A percentile compares a stretch with the other conserved stretches of the same genome.
Conservation (phyloP, 64 coral and sea anemone genomes). For the Actinia equina region DNA sequence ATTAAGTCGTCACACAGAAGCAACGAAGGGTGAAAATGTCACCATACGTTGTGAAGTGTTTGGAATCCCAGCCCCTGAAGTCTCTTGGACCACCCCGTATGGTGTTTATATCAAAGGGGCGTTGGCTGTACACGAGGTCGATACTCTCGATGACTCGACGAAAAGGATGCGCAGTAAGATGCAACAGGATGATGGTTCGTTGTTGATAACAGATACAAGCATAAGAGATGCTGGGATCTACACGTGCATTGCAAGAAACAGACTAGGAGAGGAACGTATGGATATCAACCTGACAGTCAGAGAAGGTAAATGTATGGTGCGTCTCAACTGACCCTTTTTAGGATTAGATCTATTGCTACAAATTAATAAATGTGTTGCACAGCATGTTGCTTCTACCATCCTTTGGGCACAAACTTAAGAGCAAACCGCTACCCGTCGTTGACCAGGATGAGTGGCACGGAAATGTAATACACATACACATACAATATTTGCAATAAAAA, state of each 20-base stretch:
- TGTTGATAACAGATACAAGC: slow-evolving; percentile 43
- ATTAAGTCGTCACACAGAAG: background rate
- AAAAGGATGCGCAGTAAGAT: background rate
- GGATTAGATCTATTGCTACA: too few species aligned
- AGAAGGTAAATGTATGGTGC: slow-evolving; percentile 34
- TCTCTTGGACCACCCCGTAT: slow-evolving; percentile 26
- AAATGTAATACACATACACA: too few species aligned
- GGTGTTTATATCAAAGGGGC: background rate
- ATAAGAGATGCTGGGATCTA: slow-evolving; percentile 53
- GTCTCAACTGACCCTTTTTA: too few species aligned
- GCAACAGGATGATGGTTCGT: slow-evolving; percentile 40
- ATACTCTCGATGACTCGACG: slow-evolving; percentile 31
- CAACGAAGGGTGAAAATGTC: slow-evolving; percentile 20
- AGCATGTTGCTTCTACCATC: too few species aligned
- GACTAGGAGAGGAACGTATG: slow-evolving; percentile 25
- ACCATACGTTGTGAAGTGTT: slow-evolving; percentile 30
- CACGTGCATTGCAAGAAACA: slow-evolving; percentile 52
- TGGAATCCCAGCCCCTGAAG: slow-evolving; percentile 25
- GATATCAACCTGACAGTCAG: slow-evolving; percentile 41
- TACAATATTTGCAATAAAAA: too few species aligned
- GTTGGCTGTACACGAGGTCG: background rate
- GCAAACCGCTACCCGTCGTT: too few species aligned
- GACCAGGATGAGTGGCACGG: too few species aligned
- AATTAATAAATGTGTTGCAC: too few species aligned
- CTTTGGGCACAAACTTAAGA: too few species aligned